Percentiles rank a stretch among this genome's conserved stretches.
These are phyloP conservation scores for Hermaeophaga mercurialis DNA, from an alignment of 2,888 invertebrate genomes.

Conservation along the genomic window DNA sequence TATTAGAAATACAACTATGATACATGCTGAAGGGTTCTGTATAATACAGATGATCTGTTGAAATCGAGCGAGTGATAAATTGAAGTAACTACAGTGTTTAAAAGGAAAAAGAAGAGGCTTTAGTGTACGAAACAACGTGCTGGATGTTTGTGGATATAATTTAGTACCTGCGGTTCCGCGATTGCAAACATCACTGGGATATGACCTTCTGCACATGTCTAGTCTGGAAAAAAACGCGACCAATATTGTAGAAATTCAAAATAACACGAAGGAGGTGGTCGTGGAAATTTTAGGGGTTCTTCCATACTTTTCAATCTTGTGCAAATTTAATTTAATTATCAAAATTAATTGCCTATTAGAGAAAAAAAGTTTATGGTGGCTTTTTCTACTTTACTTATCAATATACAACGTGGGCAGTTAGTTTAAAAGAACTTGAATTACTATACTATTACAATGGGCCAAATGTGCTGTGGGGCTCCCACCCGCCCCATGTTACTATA, in stretches of 20 bases:
- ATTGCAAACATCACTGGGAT: slow-evolving; percentile 94
- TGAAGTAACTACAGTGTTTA: slow-evolving; percentile 30
- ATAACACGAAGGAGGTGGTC: not conserved
- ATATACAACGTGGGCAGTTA: too few relatives aligned
- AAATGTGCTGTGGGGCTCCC: too few relatives aligned
- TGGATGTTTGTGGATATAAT: slow-evolving; percentile 17
- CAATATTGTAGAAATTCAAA: slow-evolving; percentile 34
- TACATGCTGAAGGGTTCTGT: slow-evolving; percentile 12
- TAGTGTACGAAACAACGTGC: slow-evolving; percentile 33
- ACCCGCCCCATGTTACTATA: too few relatives aligned
- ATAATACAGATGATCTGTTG: slow-evolving; percentile 12
- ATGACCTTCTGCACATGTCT: slow-evolving; percentile 98
- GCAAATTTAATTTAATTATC: too few relatives aligned
- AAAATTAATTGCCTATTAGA: too few relatives aligned
- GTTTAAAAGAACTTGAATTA: too few relatives aligned
- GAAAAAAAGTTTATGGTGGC: too few relatives aligned
- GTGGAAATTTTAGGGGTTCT: too few relatives aligned
- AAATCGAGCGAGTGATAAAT: slow-evolving; percentile 18
- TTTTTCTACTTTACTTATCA: too few relatives aligned
- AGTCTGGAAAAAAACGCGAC: slow-evolving; percentile 76
- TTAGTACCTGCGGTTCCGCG: slow-evolving; percentile 95
- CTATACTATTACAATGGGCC: too few relatives aligned
- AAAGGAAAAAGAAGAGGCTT: slow-evolving; percentile 21
- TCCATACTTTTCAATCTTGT: not conserved
- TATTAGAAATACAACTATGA: not conserved